These are phyloP conservation scores for Trachythela sp. DNA, from an alignment of 64 coral and sea anemone genomes.

Conservation along the genomic window DNA sequence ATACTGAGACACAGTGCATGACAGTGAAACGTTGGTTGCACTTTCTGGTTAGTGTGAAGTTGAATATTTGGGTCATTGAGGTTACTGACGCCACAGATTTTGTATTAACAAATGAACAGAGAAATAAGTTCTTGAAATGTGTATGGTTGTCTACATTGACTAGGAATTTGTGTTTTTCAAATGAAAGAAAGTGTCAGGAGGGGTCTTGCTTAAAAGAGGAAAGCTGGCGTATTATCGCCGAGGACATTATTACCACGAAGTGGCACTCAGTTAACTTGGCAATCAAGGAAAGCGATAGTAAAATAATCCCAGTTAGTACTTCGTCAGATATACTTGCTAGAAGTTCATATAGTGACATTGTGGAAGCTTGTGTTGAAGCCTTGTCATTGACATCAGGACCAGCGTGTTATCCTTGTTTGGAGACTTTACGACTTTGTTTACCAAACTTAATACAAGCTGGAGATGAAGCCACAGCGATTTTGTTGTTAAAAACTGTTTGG, in stretches of 20 bases:
- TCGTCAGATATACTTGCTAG: neutral
- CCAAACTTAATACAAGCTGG: neutral
- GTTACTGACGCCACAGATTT: neutral
- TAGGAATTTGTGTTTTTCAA: neutral
- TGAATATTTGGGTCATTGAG: neutral
- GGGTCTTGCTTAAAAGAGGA: neutral
- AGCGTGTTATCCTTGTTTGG: neutral
- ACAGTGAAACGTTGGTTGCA: neutral
- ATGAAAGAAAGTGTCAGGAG: neutral
- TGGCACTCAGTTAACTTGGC: neutral
- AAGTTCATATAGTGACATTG: neutral
- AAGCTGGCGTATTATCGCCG: neutral
- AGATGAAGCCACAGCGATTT: neutral
- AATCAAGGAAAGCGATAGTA: neutral
- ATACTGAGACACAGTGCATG: neutral
- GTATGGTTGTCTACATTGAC: neutral
- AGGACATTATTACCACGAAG: neutral
- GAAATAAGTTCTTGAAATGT: neutral
- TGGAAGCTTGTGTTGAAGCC: neutral
- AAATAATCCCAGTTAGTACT: neutral
- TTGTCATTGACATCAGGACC: neutral
- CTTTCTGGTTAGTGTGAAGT: neutral
- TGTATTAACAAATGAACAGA: neutral
- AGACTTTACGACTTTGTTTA: slow-evolving; percentile 4
- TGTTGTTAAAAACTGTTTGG: neutral